Evolutionary conservation across 2,888 invertebrate genomes (phyloP), one percentile per base, ranked within the genome.

Genomic region (Caenorhabditis sp.): DNA sequence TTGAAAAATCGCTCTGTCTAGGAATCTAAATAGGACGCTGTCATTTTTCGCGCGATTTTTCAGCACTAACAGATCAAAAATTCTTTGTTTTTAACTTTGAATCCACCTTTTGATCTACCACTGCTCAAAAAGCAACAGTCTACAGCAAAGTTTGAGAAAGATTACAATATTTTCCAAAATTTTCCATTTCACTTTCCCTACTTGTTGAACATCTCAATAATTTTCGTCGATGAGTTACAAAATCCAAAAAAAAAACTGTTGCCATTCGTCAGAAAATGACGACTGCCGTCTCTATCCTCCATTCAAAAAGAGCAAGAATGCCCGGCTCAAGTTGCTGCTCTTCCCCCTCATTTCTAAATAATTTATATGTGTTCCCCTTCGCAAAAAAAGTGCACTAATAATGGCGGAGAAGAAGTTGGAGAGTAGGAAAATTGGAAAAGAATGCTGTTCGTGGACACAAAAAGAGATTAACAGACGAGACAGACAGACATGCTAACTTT

Each of bases 381-480:
- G 44, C 26, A 44, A n/a, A 68, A 68, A 68, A 51, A 54, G 51
- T 68, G 28, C 44, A 68, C 61, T 6, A 41, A 41, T 61, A 61
- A 38, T 58, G 26, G n/a, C 41, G 19, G 22, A 56, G 56, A 26
- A n/a, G 26, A 14, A 54, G 24, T 12, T 12, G 54, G 19, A 14
- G 54, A 26, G n/a, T n/a, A n/a, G 14, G 26, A 24, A 54, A 54
- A 54, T 54, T 54, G 54, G 26, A 38, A 59, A 59, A 35, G 59
- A 59, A 59, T 61, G 61, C 38, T 61, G 61, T 61, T 61, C 61
- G 16, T 10, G 24, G 24, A 10, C 54, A 10, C 54, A 54, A 26
- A 54, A 54, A 28, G 44, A 63, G 44, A 44, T 44, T 63, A 63
- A 28, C 12, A 44, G 31, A 31, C 5, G 7, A 7, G 31, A 38